These are phyloP conservation scores for Sebastes iracundus DNA, from an alignment of 2,797 vertebrate genomes.

Conservation along the genomic window DNA sequence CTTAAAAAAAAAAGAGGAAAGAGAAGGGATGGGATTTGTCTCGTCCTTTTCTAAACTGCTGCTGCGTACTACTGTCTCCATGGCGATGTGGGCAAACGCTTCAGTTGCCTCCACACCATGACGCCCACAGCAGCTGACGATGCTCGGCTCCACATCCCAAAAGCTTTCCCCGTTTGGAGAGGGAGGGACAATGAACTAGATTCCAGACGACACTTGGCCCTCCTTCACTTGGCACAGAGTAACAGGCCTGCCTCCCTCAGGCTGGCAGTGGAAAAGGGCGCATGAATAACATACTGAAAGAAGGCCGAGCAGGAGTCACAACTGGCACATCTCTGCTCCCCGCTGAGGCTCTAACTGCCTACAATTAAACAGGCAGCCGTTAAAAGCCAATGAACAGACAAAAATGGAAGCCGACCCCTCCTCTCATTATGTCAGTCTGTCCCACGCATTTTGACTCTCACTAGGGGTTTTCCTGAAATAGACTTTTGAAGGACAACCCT, in stretches of 20 bases:
- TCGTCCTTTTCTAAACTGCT: constrained; percentile 49
- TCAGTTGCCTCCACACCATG: constrained; percentile 47
- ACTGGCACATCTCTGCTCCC: constrained; percentile 56
- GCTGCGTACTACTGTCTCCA: constrained; percentile 60
- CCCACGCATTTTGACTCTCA: background rate
- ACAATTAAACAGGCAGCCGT: constrained; percentile 51
- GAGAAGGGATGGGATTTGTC: constrained; percentile 34
- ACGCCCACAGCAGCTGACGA: constrained; percentile 53
- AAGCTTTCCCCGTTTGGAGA: constrained; percentile 61
- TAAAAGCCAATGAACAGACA: constrained; percentile 49
- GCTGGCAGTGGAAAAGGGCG: constrained; percentile 61
- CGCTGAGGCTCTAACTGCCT: constrained; percentile 48
- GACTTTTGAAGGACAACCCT: constrained; percentile 14
- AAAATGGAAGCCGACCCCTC: constrained; percentile 21
- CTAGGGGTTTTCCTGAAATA: background rate
- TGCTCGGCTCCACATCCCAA: constrained; percentile 43
- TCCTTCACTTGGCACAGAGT: constrained; percentile 71
- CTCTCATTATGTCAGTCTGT: constrained; percentile 24
- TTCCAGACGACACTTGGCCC: constrained; percentile 73
- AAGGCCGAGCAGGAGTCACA: constrained; percentile 64
- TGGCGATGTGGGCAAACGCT: constrained; percentile 53
- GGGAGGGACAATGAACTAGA: constrained; percentile 69
- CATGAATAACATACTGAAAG: constrained; percentile 75
- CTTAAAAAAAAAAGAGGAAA: constrained; percentile 35
- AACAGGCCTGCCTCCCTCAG: constrained; percentile 62